Percentiles rank a stretch among this genome's conserved stretches.
Evolutionary conservation across 2,888 invertebrate species (phyloP).

Genomic region (Oegoconia quadripuncta): DNA sequence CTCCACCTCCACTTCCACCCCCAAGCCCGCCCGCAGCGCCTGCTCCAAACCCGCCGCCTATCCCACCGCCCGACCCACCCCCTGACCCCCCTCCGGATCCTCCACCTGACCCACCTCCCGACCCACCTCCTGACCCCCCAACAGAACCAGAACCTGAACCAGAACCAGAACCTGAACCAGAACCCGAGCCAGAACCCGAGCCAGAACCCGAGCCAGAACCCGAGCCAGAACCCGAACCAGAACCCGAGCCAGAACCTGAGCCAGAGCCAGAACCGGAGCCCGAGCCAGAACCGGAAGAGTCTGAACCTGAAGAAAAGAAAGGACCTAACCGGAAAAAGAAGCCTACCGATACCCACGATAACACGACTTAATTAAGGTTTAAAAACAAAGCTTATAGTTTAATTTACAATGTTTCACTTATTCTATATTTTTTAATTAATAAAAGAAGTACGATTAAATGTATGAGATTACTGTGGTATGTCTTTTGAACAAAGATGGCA

Average conservation of each 20-base stretch:
- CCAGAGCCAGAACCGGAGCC: neutral
- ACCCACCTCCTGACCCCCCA: neutral
- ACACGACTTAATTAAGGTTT: neutral
- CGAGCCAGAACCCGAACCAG: neutral
- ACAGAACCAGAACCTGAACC: neutral
- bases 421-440: no score
- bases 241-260: neutral
- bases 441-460: no score
- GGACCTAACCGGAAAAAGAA: neutral
- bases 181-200: neutral
- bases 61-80: neutral
- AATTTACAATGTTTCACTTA: no score
- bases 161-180: neutral
- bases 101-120: neutral
- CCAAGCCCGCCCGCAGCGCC: neutral
- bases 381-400: no score
- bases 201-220: neutral
- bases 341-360: neutral
- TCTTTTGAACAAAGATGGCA: no score
- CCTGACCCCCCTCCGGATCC: neutral
- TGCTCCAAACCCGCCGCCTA: neutral
- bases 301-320: no score
- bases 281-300: neutral
- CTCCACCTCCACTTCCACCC: conserved; percentile 1
- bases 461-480: no score